A percentile compares a stretch with the other conserved stretches of the same genome.
Evolutionary conservation across 2,888 invertebrate genomes (phyloP).

Genomic region (Cerceris ruficornis): DNA sequence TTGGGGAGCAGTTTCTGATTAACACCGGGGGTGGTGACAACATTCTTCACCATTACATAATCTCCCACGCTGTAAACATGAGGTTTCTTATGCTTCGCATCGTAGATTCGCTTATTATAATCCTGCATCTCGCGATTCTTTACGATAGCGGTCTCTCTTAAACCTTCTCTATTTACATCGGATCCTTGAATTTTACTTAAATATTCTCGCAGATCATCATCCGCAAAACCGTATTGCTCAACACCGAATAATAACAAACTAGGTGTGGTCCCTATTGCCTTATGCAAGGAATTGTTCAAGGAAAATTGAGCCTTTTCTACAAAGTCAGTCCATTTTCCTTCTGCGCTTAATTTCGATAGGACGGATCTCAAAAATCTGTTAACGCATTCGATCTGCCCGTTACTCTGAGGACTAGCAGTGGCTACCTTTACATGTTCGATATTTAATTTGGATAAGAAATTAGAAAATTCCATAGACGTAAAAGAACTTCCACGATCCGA

Average conservation of each 20-base stretch:
- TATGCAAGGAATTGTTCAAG: neutral
- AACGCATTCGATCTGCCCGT: neutral
- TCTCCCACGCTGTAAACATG: no score
- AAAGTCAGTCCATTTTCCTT: neutral
- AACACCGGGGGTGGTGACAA: neutral
- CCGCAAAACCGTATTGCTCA: neutral
- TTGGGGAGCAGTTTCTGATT: no score
- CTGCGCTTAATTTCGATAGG: neutral
- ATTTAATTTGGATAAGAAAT: neutral
- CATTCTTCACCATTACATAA: neutral
- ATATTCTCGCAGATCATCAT: neutral
- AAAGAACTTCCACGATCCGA: neutral
- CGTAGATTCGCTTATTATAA: no score
- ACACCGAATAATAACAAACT: neutral
- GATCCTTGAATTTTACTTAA: no score
- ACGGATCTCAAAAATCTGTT: neutral
- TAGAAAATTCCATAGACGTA: neutral
- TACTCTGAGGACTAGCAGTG: neutral
- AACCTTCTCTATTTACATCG: no score
- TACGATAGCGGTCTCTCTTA: no score
- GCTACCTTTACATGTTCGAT: neutral
- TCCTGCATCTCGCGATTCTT: no score
- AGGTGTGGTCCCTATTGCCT: neutral
- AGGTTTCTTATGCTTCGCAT: no score
- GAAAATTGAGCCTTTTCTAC: neutral